These are phyloP conservation scores for Dipodomys spectabilis DNA, from an alignment of 2,113 vertebrate genomes.

Conservation along the genomic window DNA sequence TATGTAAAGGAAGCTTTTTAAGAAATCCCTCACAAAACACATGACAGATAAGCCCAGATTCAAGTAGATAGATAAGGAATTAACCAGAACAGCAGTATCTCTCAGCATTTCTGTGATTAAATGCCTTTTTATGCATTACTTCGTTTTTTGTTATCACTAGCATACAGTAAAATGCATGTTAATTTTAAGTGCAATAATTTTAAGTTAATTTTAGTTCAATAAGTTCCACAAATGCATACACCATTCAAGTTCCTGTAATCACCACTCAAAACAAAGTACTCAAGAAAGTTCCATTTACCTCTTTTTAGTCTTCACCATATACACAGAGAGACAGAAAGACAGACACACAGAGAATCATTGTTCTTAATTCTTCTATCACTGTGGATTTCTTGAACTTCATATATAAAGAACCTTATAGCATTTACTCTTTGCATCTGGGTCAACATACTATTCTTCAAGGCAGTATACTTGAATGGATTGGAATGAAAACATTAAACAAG, in stretches of 20 bases:
- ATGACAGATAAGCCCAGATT: not conserved
- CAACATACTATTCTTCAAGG: not conserved
- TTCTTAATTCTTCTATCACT: constrained; percentile 52
- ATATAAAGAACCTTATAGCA: not conserved
- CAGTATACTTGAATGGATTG: constrained; percentile 4
- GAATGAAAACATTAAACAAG: constrained; percentile 40
- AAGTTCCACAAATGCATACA: constrained; percentile 19
- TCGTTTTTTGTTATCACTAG: constrained; percentile 18
- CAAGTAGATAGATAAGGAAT: constrained; percentile 5
- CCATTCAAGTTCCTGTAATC: not conserved
- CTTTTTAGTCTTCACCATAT: constrained; percentile 30
- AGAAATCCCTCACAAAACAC: not conserved
- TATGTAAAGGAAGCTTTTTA: constrained; percentile 20
- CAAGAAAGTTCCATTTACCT: not conserved
- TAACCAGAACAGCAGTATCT: not conserved
- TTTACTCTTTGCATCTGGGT: not conserved
- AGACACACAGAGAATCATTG: not conserved
- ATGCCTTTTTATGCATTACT: constrained; percentile 9
- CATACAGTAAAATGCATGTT: constrained; percentile 4
- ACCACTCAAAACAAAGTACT: constrained; percentile 16
- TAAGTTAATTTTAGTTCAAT: constrained; percentile 16
- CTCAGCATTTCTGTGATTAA: constrained; percentile 42
- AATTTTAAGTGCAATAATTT: not conserved
- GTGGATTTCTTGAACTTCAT: constrained; percentile 44
- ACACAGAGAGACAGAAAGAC: not conserved